phyloP scores from a whole-genome alignment of 2,888 invertebrate species.

The Ctenicera cuprea region DNA sequence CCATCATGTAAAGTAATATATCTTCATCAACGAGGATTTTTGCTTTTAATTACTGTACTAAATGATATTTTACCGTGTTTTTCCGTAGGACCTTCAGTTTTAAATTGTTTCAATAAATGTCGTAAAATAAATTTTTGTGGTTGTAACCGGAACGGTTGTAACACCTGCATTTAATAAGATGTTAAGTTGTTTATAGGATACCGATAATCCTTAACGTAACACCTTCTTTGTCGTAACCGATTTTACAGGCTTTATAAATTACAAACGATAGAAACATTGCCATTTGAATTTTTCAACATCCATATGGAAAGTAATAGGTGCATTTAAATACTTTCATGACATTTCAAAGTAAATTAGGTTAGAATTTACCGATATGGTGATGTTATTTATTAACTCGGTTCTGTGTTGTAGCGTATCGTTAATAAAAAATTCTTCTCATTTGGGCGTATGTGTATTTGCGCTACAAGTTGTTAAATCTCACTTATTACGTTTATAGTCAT shows the following conservation, averaged over 20 bases:
- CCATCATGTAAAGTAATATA: too few species aligned
- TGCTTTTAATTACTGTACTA: too few species aligned
- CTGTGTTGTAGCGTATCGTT: conserved; percentile 12
- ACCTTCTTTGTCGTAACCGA: conserved; percentile 33
- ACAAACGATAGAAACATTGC: conserved; percentile 38
- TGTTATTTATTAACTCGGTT: conserved; percentile 46
- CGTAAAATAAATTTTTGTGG: too few species aligned
- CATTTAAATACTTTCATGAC: conserved; percentile 43
- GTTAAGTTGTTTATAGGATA: conserved; percentile 37
- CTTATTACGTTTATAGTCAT: conserved; percentile 36
- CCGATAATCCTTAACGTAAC: conserved; percentile 37
- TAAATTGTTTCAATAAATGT: too few species aligned
- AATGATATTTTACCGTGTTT: too few species aligned
- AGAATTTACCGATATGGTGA: conserved; percentile 47
- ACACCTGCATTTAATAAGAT: conserved; percentile 34
- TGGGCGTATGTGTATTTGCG: conserved; percentile 33
- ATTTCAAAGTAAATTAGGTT: conserved; percentile 48
- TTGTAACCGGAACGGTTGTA: too few species aligned
- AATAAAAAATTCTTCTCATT: conserved; percentile 34
- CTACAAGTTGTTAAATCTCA: conserved; percentile 14
- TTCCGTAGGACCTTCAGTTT: too few species aligned
- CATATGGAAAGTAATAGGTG: conserved; percentile 40
- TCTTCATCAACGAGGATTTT: too few species aligned
- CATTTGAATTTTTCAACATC: conserved; percentile 41
- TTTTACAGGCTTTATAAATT: conserved; percentile 42